Evolutionary conservation across 2,113 vertebrate genomes (phyloP), one percentile per base, ranked within the genome.

Genomic region (Salvelinus namaycush): DNA sequence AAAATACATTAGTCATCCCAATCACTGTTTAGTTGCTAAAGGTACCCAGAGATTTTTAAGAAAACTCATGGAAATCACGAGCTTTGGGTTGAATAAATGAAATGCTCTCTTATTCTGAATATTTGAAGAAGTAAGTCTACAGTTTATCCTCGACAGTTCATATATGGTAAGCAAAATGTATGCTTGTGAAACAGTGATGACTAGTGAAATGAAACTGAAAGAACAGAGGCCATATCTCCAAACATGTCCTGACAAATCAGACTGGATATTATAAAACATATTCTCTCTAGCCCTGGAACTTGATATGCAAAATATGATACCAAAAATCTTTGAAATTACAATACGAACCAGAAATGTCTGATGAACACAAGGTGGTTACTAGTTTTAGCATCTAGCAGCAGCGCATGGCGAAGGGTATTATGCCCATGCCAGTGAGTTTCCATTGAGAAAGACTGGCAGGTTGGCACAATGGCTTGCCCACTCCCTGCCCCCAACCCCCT

Each of bases 401-500:
- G 5, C 59, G 22, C 59, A 62, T 62, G n/a, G 59, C 8, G n/a
- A 22, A 77, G 14, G 16, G 26, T 27, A 34, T 73, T 73, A 81
- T 75, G 81, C 27, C 76, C 48, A 44, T 70, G 80, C 84, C 81
- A 62, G 73, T 20, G 85, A 82, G 70, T 71, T 69, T 78, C 88
- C 77, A 86, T 89, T 84, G 87, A 89, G 83, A 79, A 54, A 68
- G 75, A 85, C 74, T 84, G 82, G 86, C 87, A 88, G 88, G 83
- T 88, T 87, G 87, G 84, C 87, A 91, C 89, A 91, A 92, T 89
- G 84, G 83, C 86, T 84, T 84, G 82, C 86, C 83, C 84, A 80
- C 87, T 80, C 81, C 78, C 79, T 81, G 80, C 79, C 84, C 83
- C 78, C 81, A 82, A 79, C 87, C 83, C 83, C 76, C 89, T 88